A percentile compares a stretch with the other conserved stretches of the same genome.
Conservation (phyloP, 2,888 invertebrate genomes). For the Herminia tarsipennalis region DNA sequence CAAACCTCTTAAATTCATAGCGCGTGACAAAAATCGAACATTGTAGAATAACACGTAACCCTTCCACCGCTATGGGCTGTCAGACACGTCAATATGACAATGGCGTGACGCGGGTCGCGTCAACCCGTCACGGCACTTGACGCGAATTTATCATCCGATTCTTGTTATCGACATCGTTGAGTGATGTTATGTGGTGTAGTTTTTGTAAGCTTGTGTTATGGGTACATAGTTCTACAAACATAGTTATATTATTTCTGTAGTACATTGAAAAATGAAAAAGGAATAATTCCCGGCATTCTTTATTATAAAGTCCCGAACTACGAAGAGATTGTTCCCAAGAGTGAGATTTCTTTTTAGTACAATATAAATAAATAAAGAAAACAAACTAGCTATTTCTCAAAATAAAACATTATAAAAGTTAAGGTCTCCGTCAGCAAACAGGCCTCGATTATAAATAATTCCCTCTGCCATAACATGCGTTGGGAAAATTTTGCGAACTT, state of each 20-base stretch:
- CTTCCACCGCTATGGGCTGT: constrained; percentile 41
- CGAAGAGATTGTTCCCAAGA: too few relatives aligned
- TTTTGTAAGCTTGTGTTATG: constrained; percentile 7
- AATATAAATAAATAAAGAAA: too few relatives aligned
- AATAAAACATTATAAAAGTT: background rate
- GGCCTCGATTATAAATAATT: constrained; percentile 10
- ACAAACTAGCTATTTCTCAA: background rate
- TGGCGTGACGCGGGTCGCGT: constrained; percentile 61
- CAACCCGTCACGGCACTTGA: constrained; percentile 43
- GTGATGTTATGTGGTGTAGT: constrained; percentile 32
- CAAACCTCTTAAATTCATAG: constrained; percentile 27
- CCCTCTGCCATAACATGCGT: background rate
- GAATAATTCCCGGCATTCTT: too few relatives aligned
- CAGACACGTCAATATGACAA: constrained; percentile 58
- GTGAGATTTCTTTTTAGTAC: too few relatives aligned
- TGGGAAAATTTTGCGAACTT: constrained; percentile 6
- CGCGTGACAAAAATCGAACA: constrained; percentile 43
- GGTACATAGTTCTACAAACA: background rate
- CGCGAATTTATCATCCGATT: constrained; percentile 63
- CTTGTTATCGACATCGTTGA: constrained; percentile 63
- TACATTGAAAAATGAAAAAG: too few relatives aligned
- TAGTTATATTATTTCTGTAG: background rate
- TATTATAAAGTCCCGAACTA: too few relatives aligned
- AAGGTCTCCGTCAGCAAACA: background rate
- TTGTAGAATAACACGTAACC: constrained; percentile 49